Evolutionary conservation across 2,888 invertebrate genomes (phyloP).

Genomic region (Resseliella maxima): DNA sequence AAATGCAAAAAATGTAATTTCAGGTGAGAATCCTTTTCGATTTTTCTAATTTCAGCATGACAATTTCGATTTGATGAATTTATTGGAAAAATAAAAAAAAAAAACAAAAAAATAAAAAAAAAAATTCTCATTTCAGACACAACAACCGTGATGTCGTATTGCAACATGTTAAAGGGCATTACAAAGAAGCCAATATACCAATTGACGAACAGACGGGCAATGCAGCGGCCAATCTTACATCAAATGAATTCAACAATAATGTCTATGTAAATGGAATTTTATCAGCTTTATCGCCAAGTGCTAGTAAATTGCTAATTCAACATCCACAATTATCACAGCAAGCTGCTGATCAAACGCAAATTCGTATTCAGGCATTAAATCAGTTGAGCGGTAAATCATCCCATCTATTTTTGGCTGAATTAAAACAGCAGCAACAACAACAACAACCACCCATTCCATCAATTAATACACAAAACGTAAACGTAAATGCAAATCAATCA

Average conservation of each 20-base stretch:
- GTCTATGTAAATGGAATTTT: constrained; percentile 56
- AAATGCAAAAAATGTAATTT: constrained; percentile 92
- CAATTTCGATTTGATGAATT: neutral
- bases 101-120: too few species aligned
- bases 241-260: constrained; percentile 51
- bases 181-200: constrained; percentile 64
- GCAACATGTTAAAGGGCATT: constrained; percentile 76
- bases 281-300: constrained; percentile 55
- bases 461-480: constrained; percentile 46
- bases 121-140: constrained; percentile 71
- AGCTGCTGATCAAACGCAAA: constrained; percentile 13
- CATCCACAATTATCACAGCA: constrained; percentile 19
- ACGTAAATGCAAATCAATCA: constrained; percentile 44
- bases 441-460: constrained; percentile 54
- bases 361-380: constrained; percentile 49
- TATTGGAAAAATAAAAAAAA: too few species aligned
- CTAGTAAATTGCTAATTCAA: constrained; percentile 56
- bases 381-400: constrained; percentile 53
- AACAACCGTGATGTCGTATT: constrained; percentile 74
- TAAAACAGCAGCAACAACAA: constrained; percentile 55
- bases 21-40: constrained; percentile 70
- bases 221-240: constrained; percentile 59
- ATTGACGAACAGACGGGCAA: constrained; percentile 63
- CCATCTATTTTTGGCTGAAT: constrained; percentile 54
- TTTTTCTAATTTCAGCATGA: neutral